phyloP scores from a whole-genome alignment of 2,113 vertebrate species.

The Camelus dromedarius region DNA sequence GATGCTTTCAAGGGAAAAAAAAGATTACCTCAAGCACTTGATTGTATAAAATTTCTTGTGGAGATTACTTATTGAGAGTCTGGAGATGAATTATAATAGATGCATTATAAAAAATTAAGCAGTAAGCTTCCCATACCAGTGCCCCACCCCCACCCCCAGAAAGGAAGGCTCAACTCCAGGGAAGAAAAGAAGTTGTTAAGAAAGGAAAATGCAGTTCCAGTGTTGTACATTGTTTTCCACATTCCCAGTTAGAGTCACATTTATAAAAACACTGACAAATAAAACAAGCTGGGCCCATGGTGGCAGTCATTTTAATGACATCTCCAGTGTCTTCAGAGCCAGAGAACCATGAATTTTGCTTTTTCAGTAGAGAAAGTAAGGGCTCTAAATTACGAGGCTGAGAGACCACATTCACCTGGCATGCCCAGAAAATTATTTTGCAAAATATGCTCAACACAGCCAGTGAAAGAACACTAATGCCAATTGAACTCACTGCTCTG shows the following conservation, averaged over 20 bases:
- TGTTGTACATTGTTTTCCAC: background rate
- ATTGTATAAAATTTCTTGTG: background rate
- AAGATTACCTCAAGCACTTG: background rate
- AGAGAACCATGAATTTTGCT: background rate
- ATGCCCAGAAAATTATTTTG: slow-evolving; percentile 25
- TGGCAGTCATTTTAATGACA: background rate
- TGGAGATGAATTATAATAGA: background rate
- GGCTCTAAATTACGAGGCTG: background rate
- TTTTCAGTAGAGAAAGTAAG: background rate
- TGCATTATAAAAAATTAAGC: background rate
- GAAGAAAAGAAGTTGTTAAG: background rate
- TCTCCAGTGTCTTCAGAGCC: background rate
- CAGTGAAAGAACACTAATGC: background rate
- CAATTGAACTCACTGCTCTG: background rate
- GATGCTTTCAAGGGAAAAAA: background rate
- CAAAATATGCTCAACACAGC: background rate
- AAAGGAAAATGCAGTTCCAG: background rate
- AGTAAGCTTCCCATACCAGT: background rate
- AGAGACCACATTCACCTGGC: background rate
- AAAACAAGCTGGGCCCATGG: background rate
- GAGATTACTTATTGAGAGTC: background rate
- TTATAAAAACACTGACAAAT: background rate
- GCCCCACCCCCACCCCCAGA: accelerated
- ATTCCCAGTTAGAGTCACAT: background rate
- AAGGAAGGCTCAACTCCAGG: background rate